A percentile compares a stretch with the other conserved stretches of the same genome.
Evolutionary conservation across 2,113 vertebrate genomes (phyloP).

Genomic region (Microcebus ravelobensis): DNA sequence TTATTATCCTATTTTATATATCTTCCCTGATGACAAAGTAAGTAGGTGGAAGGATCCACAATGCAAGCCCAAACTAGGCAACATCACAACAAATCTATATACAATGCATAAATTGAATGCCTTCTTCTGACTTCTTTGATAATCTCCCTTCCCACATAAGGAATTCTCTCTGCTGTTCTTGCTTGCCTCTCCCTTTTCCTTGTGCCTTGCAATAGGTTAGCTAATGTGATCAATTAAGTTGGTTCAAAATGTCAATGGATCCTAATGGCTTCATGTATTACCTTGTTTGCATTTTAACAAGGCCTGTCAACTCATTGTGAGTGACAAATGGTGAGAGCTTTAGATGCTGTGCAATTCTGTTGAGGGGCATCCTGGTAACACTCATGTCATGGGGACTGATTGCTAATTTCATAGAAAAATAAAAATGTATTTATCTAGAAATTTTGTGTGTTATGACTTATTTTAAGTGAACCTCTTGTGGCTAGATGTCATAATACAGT

Average conservation of each 20-base stretch:
- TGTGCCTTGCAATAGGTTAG: neutral
- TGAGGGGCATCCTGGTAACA: neutral
- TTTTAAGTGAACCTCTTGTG: neutral
- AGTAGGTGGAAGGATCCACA: neutral
- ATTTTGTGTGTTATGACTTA: neutral
- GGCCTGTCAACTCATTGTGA: neutral
- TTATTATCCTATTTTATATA: neutral
- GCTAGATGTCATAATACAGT: neutral
- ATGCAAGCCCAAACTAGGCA: neutral
- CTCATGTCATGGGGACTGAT: neutral
- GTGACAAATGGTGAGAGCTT: neutral
- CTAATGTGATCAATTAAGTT: neutral
- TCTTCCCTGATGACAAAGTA: neutral
- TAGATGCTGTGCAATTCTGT: neutral
- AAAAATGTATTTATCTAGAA: neutral
- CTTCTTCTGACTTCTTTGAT: neutral
- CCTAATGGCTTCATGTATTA: neutral
- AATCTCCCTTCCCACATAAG: neutral
- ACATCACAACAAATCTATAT: neutral
- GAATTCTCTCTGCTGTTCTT: neutral
- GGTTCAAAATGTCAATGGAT: neutral
- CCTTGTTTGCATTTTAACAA: constrained; percentile 24
- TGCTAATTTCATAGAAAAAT: neutral
- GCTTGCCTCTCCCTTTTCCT: neutral
- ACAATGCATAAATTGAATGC: rapidly evolving